Evolutionary conservation across 1,140 invertebrate genomes (phyloP), one percentile per base, ranked within the genome.

Genomic region (Drosophila burlai): DNA sequence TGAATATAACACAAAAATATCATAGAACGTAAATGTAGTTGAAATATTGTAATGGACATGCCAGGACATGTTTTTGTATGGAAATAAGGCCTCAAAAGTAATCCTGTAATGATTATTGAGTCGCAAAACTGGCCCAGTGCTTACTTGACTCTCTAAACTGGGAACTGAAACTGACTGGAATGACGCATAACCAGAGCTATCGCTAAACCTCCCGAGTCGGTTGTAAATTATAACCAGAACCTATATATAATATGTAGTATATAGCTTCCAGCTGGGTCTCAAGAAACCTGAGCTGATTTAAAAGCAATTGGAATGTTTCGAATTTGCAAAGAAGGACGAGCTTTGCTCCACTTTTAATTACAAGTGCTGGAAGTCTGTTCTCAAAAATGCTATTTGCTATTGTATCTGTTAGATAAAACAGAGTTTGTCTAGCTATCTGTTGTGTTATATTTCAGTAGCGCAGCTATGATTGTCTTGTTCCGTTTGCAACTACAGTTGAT

Each of bases 261-360:
- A 36, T 16, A 11, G 26, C 10, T 18, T 40, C 18, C 13, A 16
- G 36, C 11, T 24, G 42, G 11, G 3, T 2, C 9, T 10, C 10
- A 24, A 21, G 18, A 29, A 29, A 55, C 31, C 59, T 61, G 59
- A 66, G 26, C 69, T 90, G 78, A 90, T 89, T 90, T 84, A 90
- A 61, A 81, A 84, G 69, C 84, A 71, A 81, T 89, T 89, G 26
- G 0, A n/a, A 4, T 13, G 49, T 18, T 31, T 31, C 1, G 49
- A 52, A 31, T 29, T 49, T 5, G 1, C 2, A 34, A 6, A 3
- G 26, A 11, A 16, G n/a, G n/a, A 31, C 8, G 42, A 13, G 18
- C 4, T n/a, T 13, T 29, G 3, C 2, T 31, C 11, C 43, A 16
- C 24, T 38, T 67, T 67, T 59, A 77, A 63, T 73, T 73, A 59